Percentiles rank a stretch among this genome's conserved stretches.
These are phyloP conservation scores for Nebria salina DNA, from an alignment of 2,888 invertebrate species.

Conservation along the genomic window DNA sequence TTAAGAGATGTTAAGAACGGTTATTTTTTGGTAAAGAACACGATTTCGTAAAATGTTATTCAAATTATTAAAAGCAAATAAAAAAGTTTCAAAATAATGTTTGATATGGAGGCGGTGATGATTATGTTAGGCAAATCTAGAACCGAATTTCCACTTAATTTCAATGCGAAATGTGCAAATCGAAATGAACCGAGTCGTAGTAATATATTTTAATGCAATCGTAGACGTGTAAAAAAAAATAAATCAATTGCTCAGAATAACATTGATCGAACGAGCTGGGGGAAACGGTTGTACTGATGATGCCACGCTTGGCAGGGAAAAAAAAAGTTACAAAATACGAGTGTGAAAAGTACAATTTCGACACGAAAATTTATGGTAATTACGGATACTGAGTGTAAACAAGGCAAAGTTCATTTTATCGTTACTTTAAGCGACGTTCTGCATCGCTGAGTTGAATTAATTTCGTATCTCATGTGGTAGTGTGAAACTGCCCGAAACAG, in stretches of 20 bases:
- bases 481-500: conserved; percentile 8
- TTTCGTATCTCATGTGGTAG: conserved; percentile 16
- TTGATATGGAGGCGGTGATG: no score
- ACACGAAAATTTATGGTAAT: conserved; percentile 37
- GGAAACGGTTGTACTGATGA: not conserved
- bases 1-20: no score
- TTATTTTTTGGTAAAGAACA: no score
- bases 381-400: conserved; percentile 26
- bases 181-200: not conserved
- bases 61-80: no score
- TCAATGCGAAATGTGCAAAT: not conserved
- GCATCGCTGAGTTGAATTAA: conserved; percentile 32
- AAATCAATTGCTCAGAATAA: not conserved
- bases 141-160: not conserved
- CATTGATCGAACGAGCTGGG: not conserved
- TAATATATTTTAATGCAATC: not conserved
- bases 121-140: not conserved
- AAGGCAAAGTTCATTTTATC: conserved; percentile 36
- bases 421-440: conserved; percentile 33
- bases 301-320: not conserved
- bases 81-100: no score
- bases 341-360: not conserved
- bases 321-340: not conserved
- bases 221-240: not conserved
- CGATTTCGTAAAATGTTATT: no score